A percentile compares a stretch with the other conserved stretches of the same genome.
Conservation (phyloP, 2,888 invertebrate species). For the Cybosia mesomella region DNA sequence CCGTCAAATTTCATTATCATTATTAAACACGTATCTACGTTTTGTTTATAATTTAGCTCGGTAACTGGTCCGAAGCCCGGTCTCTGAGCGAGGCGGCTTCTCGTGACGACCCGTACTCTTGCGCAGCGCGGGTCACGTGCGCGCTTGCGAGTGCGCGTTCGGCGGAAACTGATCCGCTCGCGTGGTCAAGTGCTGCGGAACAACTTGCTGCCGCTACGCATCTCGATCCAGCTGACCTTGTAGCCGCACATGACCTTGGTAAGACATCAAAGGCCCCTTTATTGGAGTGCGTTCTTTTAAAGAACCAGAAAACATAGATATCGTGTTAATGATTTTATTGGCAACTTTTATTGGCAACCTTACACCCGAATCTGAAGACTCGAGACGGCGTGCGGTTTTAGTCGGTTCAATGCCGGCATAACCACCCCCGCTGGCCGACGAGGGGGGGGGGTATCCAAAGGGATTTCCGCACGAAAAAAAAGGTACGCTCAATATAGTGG, state of each 20-base stretch:
- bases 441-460: too few relatives aligned
- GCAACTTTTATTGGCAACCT: too few relatives aligned
- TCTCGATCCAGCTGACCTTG: constrained; percentile 77
- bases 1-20: too few relatives aligned
- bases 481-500: too few relatives aligned
- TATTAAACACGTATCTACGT: neutral
- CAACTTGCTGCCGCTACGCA: constrained; percentile 75
- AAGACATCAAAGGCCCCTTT: neutral
- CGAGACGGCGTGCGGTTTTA: too few relatives aligned
- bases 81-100: constrained; percentile 73
- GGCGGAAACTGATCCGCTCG: constrained; percentile 29
- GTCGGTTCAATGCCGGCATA: too few relatives aligned
- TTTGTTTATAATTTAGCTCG: constrained; percentile 59
- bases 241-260: constrained; percentile 77
- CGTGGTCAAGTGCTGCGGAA: constrained; percentile 62
- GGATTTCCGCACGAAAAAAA: too few relatives aligned
- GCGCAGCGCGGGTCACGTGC: constrained; percentile 74
- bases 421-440: too few relatives aligned
- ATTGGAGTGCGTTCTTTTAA: neutral
- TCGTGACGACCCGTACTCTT: constrained; percentile 80
- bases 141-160: constrained; percentile 60
- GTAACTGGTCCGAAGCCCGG: constrained; percentile 76
- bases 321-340: too few relatives aligned
- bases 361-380: too few relatives aligned
- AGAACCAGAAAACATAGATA: too few relatives aligned